Evolutionary conservation across 1,140 invertebrate species (phyloP), one percentile per base, ranked within the genome.

Genomic region (Tetranychus urticae): DNA sequence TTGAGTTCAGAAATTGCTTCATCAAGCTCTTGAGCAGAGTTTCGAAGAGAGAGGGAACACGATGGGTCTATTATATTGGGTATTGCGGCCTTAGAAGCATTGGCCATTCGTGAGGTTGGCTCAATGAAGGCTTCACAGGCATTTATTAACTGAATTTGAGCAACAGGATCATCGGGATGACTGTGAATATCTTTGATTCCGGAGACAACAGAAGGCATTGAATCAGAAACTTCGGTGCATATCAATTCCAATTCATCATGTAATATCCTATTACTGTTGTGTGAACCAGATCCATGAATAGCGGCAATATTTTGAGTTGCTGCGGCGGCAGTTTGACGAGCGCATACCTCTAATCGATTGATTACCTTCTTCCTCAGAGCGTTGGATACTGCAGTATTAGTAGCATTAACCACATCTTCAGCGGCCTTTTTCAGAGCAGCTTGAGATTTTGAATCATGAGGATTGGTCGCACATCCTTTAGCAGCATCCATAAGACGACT

Each of bases 401-500:
- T 93, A 8, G 88, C 91, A 67, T 83, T 83, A 57, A 88, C 75
- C 0, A 97, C 72, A 67, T 65, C 61, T 70, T 97, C 89, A 0
- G 92, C 94, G 1, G 92, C 92, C 57, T 78, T 77, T 36, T 83
- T 79, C 0, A 98, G 70, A 6, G 82, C 81, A 65, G 86, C 81
- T 71, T 97, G 92, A 67, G 84, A 83, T 52, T 79, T 77, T 0
- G 81, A 78, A 66, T 94, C 89, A 69, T 83, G 80, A 0, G 88
- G 90, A 70, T 81, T 82, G 37, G 80, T 81, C 13, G 88, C 86
- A 74, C 88, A 92, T 5, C 85, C 80, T 63, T 96, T 81, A 0
- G 94, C 93, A 2, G 93, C 92, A 72, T 97, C 92, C 2, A 96
- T 89, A 72, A 79, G 77, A 64, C 84, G 80, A 0, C 89, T 85